phyloP scores from a whole-genome alignment of 2,888 invertebrate species.

The Ligdia adustata region DNA sequence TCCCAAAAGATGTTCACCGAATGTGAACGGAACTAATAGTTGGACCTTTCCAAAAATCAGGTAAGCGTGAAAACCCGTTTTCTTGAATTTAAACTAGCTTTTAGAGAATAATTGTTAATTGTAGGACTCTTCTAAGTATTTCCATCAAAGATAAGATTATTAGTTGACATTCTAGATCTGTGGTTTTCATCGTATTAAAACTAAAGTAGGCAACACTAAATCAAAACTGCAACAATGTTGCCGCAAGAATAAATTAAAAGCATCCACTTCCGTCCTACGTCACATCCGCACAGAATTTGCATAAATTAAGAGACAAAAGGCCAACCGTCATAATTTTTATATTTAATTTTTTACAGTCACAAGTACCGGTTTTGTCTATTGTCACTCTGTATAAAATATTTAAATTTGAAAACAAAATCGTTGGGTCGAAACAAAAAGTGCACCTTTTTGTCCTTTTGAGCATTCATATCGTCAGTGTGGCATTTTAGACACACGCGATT shows the following conservation, averaged over 20 bases:
- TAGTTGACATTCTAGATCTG: too few species aligned
- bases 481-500: conserved; percentile 19
- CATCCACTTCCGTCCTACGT: conserved; percentile 32
- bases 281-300: conserved; percentile 71
- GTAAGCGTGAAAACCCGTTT: too few species aligned
- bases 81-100: too few species aligned
- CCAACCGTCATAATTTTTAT: conserved; percentile 79
- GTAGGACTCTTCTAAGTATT: too few species aligned
- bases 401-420: conserved; percentile 79
- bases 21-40: too few species aligned
- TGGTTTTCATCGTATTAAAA: too few species aligned
- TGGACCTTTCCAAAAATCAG: too few species aligned
- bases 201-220: too few species aligned
- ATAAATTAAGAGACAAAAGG: conserved; percentile 76
- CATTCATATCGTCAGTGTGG: conserved; percentile 47
- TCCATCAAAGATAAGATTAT: too few species aligned
- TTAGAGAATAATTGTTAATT: too few species aligned
- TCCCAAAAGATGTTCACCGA: too few species aligned
- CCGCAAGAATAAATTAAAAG: conserved; percentile 37
- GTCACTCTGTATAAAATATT: conserved; percentile 79
- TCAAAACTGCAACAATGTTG: conserved; percentile 32
- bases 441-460: conserved; percentile 63
- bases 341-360: conserved; percentile 82
- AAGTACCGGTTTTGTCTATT: conserved; percentile 82
- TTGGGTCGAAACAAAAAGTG: conserved; percentile 74